A percentile compares a stretch with the other conserved stretches of the same genome.
These are phyloP conservation scores for Marasmarcha lunaedactyla DNA, from an alignment of 2,888 invertebrate species.

Conservation along the genomic window DNA sequence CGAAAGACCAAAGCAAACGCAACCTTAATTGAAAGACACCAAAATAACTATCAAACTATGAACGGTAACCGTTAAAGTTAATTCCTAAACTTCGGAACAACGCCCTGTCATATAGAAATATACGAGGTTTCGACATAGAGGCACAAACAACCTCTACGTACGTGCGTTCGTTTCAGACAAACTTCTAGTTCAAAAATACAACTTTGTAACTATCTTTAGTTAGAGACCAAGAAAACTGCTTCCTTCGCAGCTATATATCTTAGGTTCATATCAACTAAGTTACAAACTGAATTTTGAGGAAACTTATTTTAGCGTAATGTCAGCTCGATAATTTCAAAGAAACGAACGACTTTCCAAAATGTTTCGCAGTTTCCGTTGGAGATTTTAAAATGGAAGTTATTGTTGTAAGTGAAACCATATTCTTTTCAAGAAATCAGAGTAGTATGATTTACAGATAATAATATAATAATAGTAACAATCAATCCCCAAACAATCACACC, in stretches of 20 bases:
- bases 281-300: slow-evolving; percentile 31
- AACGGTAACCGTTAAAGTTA: too few species aligned
- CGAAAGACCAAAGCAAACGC: too few species aligned
- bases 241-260: slow-evolving; percentile 41
- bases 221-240: slow-evolving; percentile 33
- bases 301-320: slow-evolving; percentile 38
- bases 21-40: too few species aligned
- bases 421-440: too few species aligned
- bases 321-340: slow-evolving; percentile 33
- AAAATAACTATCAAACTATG: too few species aligned
- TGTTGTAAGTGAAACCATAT: slow-evolving; percentile 11
- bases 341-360: slow-evolving; percentile 14
- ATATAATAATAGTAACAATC: too few species aligned
- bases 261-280: slow-evolving; percentile 42
- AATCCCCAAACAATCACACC: too few species aligned
- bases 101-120: too few species aligned
- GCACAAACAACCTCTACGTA: slow-evolving; percentile 32
- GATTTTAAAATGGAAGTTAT: slow-evolving; percentile 4
- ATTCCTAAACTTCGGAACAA: too few species aligned
- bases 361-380: too few species aligned
- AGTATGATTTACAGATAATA: too few species aligned
- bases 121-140: slow-evolving; percentile 21
- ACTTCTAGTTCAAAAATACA: slow-evolving; percentile 33
- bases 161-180: slow-evolving; percentile 35
- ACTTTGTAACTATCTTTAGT: slow-evolving; percentile 45